Conservation (phyloP, 2,797 vertebrate genomes). For the Halcyon smyrnensis region DNA sequence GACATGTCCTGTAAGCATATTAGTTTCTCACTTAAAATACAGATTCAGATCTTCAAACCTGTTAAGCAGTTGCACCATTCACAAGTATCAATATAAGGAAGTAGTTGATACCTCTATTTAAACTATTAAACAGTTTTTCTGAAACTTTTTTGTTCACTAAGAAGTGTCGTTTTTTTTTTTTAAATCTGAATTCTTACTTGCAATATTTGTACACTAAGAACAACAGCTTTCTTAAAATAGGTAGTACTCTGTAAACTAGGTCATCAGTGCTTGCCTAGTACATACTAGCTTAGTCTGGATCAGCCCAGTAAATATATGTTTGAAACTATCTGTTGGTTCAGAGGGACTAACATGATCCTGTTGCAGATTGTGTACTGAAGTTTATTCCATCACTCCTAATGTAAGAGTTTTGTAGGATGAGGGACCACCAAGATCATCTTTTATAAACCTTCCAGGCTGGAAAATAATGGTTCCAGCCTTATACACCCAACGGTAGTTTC, state of each 20-base stretch:
- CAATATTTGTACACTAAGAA: neutral
- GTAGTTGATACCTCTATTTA: neutral
- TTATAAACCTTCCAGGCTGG: slow-evolving; percentile 10
- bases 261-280: neutral
- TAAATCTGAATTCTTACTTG: neutral
- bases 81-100: neutral
- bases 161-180: neutral
- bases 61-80: neutral
- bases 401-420: neutral
- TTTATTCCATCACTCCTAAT: neutral
- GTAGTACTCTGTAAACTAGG: neutral
- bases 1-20: neutral
- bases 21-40: neutral
- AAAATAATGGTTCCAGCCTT: neutral
- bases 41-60: neutral
- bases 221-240: neutral
- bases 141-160: neutral
- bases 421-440: slow-evolving; percentile 24
- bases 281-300: neutral
- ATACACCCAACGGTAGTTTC: neutral
- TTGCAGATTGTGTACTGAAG: neutral
- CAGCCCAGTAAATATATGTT: neutral
- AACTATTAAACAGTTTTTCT: neutral
- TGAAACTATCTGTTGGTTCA: neutral
- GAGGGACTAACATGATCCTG: neutral